Base-by-base conservation (phyloP, 2,113 vertebrate genomes). In the Pangasianodon hypophthalmus region DNA sequence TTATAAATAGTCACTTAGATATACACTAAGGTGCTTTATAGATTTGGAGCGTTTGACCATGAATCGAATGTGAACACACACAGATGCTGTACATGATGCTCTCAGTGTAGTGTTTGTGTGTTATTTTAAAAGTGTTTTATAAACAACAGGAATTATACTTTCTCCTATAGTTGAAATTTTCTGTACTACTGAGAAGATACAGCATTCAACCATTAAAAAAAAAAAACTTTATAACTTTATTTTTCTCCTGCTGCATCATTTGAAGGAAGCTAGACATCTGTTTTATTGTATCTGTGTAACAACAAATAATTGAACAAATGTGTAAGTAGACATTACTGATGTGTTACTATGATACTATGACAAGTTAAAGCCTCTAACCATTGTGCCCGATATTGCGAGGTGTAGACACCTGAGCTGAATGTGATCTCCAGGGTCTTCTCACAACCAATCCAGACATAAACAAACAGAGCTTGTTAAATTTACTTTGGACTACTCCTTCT, bases 391-490 rank as follows among this genome's bases (percentile, higher is more conserved):
- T 52, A 26, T 37, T 5, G 44, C 26, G 29, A 32, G 81, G 41
- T 24, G 67, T 58, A 69, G 58, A 44, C 4, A 13, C 60, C 86
- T 60, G 71, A 69, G 82, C 69, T 62, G 73, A 90, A 84, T 48
- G 82, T 88, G 52, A 46, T 84, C 41, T 91, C 77, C 52, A 81
- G 18, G 52, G 50, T 73, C 69, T 32, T 71, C 73, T 88, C 83
- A 75, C 60, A 82, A 54, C 62, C 75, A 64, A 14, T 83, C 54
- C 29, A 75, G 44, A 73, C 48, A 91, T 46, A 50, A 41, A 48
- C 44, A 46, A 44, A n/a, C 32, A 58, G 10, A 80, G 3, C 16
- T 79, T 44, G 37, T 41, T 75, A 21, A 75, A 79, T 26, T 2
- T 48, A 26, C 21, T 14, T 79, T 26, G 44, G 9, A 29, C 75